Percentiles rank a stretch among this genome's conserved stretches.
These are phyloP conservation scores for Drosophila nr. perissopoda DNA, from an alignment of 2,888 invertebrate species.

Conservation along the genomic window DNA sequence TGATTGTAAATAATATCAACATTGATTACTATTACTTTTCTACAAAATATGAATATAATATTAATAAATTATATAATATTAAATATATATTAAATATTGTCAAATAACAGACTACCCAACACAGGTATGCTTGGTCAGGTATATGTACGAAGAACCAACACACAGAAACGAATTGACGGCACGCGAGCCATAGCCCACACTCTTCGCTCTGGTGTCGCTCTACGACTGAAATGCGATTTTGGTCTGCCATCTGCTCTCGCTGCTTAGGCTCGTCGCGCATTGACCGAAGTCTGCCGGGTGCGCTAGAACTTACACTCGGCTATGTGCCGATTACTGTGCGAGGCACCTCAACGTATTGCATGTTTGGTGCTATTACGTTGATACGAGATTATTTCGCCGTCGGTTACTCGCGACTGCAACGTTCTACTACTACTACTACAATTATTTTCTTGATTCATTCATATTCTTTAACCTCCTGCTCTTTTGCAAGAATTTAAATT, in stretches of 20 bases:
- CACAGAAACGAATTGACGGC: neutral
- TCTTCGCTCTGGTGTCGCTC: neutral
- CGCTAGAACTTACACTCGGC: neutral
- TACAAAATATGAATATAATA: neutral
- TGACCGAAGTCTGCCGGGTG: neutral
- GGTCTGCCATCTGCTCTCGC: neutral
- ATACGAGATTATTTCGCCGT: neutral
- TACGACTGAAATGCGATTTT: neutral
- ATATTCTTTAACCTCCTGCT: neutral
- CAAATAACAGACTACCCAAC: neutral
- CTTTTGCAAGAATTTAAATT: neutral
- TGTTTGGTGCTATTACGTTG: neutral
- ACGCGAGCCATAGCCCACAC: neutral
- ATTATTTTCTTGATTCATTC: neutral
- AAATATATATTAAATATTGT: neutral
- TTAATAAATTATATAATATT: neutral
- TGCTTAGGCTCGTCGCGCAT: neutral
- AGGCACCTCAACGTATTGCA: neutral
- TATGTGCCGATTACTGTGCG: neutral
- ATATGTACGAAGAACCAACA: neutral
- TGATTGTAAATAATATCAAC: neutral
- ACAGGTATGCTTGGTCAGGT: neutral
- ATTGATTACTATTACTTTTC: neutral
- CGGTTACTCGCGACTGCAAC: neutral
- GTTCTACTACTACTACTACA: neutral